Percentiles rank a stretch among this genome's conserved stretches.
These are phyloP conservation scores for Melanchra persicariae DNA, from an alignment of 2,888 invertebrate genomes.

Conservation along the genomic window DNA sequence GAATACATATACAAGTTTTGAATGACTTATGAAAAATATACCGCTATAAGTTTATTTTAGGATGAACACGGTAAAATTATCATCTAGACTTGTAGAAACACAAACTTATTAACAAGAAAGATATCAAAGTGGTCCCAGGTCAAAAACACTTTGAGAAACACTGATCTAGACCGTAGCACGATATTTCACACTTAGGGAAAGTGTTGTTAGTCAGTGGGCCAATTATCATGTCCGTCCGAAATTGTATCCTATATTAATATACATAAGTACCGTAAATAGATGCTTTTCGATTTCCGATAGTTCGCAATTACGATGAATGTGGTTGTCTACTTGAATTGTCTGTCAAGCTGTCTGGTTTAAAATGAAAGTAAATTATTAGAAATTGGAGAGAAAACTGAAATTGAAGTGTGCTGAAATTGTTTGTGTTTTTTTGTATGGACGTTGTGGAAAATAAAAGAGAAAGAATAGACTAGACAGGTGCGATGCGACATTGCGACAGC, in stretches of 20 bases:
- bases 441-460: not conserved
- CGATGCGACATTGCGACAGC: not conserved
- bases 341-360: conserved; percentile 16
- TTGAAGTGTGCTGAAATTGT: not conserved
- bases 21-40: too few species aligned
- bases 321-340: conserved; percentile 14
- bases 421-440: not conserved
- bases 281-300: conserved; percentile 19
- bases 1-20: too few species aligned
- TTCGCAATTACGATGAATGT: conserved; percentile 12
- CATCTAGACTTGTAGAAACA: too few species aligned
- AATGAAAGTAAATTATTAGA: not conserved
- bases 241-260: conserved; percentile 36
- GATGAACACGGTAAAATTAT: too few species aligned
- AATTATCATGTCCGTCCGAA: conserved; percentile 51
- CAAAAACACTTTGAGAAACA: too few species aligned
- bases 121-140: too few species aligned
- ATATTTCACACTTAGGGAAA: conserved; percentile 70
- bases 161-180: conserved; percentile 64
- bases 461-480: not conserved
- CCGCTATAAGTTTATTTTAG: too few species aligned
- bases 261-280: conserved; percentile 13
- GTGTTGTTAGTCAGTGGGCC: conserved; percentile 54
- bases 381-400: not conserved
- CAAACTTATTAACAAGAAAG: too few species aligned